These are phyloP conservation scores for Schizopygopsis pylzovi DNA, from an alignment of 2,797 vertebrate species.

Conservation along the genomic window DNA sequence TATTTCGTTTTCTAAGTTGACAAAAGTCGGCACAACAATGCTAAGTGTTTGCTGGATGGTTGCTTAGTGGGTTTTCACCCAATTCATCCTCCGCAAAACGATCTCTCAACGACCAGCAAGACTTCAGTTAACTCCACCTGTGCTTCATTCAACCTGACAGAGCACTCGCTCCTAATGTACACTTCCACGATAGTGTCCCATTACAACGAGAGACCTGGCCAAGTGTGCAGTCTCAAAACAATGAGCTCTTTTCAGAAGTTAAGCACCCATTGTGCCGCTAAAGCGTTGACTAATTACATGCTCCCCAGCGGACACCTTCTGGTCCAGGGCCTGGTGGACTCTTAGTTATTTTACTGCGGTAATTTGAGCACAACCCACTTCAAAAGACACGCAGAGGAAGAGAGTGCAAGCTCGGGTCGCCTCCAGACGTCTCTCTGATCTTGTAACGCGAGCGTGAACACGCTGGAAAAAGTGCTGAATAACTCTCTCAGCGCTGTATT, in stretches of 20 bases:
- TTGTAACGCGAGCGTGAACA: slow-evolving; percentile 19
- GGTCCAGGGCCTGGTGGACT: slow-evolving; percentile 65
- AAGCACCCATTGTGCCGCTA: slow-evolving; percentile 71
- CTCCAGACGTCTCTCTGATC: slow-evolving; percentile 63
- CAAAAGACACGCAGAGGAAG: slow-evolving; percentile 52
- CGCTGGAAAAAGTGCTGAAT: slow-evolving; percentile 34
- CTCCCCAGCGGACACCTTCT: slow-evolving; percentile 73
- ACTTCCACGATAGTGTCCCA: slow-evolving; percentile 57
- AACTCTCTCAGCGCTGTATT: slow-evolving; percentile 18
- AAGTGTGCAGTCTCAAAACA: slow-evolving; percentile 66
- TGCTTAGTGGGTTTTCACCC: too few relatives aligned
- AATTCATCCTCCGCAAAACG: too few relatives aligned
- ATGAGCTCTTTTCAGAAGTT: slow-evolving; percentile 69
- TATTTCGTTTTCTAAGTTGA: too few relatives aligned
- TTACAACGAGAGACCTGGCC: slow-evolving; percentile 48
- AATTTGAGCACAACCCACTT: slow-evolving; percentile 58
- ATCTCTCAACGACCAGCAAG: too few relatives aligned
- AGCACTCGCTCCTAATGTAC: slow-evolving; percentile 54
- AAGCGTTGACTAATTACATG: slow-evolving; percentile 72
- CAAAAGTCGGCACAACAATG: too few relatives aligned
- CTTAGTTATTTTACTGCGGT: slow-evolving; percentile 63
- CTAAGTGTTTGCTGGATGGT: too few relatives aligned
- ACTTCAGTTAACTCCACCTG: too few relatives aligned
- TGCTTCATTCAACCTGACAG: too few relatives aligned
- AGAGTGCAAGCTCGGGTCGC: slow-evolving; percentile 21